A percentile compares a stretch with the other conserved stretches of the same genome.
Evolutionary conservation across 2,888 invertebrate genomes (phyloP).

Genomic region (Actias luna): DNA sequence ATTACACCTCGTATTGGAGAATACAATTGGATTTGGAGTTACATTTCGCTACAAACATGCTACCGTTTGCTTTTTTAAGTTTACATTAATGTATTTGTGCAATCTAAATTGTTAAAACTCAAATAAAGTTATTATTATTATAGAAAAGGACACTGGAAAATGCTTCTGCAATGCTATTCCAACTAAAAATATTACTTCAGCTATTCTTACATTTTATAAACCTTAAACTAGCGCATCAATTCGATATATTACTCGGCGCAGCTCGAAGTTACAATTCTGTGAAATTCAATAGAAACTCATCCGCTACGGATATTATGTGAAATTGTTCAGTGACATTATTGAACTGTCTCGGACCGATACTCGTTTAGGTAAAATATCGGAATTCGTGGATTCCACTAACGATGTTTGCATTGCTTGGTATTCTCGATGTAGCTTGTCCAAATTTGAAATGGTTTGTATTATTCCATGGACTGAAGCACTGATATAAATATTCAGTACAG

Average conservation of each 20-base stretch:
- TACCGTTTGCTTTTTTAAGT: no score
- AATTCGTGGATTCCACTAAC: slow-evolving; percentile 7
- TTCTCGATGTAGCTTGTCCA: background rate
- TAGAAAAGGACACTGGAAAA: background rate
- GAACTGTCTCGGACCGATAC: slow-evolving; percentile 10
- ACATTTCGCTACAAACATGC: no score
- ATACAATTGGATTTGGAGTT: no score
- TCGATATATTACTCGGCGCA: slow-evolving; percentile 9
- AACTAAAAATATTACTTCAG: background rate
- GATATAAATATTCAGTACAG: no score
- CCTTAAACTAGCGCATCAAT: slow-evolving; percentile 6
- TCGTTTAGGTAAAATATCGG: slow-evolving; percentile 4
- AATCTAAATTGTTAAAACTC: no score
- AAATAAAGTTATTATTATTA: background rate
- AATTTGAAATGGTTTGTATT: background rate
- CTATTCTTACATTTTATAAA: background rate
- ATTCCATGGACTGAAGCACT: background rate
- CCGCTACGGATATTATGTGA: slow-evolving; percentile 18
- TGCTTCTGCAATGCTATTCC: background rate
- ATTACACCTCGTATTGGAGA: no score
- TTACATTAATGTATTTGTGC: no score
- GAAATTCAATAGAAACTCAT: slow-evolving; percentile 24
- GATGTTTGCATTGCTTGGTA: background rate
- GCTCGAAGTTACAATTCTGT: slow-evolving; percentile 10
- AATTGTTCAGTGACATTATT: slow-evolving; percentile 14